Base-by-base conservation (phyloP, 1,140 invertebrate species). In the Mizuhopecten yessoensis region DNA sequence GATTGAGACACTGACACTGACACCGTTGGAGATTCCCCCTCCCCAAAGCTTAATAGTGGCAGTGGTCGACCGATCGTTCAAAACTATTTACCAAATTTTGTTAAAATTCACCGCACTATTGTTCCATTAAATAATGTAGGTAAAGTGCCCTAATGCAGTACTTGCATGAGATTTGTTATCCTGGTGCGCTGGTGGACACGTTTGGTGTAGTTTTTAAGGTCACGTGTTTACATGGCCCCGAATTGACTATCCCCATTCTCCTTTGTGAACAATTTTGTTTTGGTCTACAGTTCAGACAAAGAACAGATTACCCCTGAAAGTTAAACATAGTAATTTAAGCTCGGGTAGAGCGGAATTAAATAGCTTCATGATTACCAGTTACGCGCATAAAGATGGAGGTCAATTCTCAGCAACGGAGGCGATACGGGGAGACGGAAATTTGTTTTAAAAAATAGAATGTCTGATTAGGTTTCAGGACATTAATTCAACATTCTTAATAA, bases 351-450 rank as follows among this genome's bases (percentile, higher is more conserved):
- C 57, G 57, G n/a, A 29, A 75, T 75, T 75, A 75, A 75, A 75
- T 75, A 75, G 57, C 57, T n/a, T 29, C 57, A 75, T 75, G 57
- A 75, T 75, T 75, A 75, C 57, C n/a, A 13, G 57, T 75, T 75
- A 29, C 57, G 57, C 57, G 57, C 3, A 5, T 29, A n/a, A 75
- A n/a, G 57, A 75, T 75, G 57, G 57, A 75, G 57, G 57, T 75
- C 57, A 75, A 75, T 75, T 75, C 57, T 75, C 9, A 75, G 57
- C 57, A 29, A 75, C 57, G 57, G 57, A 75, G 57, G 57, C 57
- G n/a, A 75, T 75, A 75, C 57, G 57, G 57, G 57, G 57, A 75
- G 57, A 75, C 57, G 57, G 57, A 75, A 75, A 75, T 75, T 75
- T 75, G 57, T 75, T 75, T 75, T 75, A 75, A 75, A 75, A 75